These are phyloP conservation scores for Hofmannophila pseudospretella DNA, from an alignment of 2,888 invertebrate species.

Conservation along the genomic window DNA sequence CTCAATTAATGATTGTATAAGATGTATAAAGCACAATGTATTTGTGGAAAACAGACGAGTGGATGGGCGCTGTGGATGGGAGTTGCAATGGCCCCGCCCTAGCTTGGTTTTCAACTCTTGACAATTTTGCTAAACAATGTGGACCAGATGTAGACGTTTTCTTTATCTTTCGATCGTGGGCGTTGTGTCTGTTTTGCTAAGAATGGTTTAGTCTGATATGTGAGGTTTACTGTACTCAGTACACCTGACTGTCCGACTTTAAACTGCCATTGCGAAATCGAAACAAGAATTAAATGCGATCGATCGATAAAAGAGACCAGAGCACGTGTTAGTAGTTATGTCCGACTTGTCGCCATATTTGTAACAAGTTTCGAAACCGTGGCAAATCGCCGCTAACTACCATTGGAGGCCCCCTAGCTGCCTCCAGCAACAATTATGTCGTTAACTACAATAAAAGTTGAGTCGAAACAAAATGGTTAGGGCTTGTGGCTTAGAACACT, in stretches of 20 bases:
- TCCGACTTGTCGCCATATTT: slow-evolving; percentile 33
- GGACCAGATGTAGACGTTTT: no score
- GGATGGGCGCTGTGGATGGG: no score
- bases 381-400: slow-evolving; percentile 34
- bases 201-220: no score
- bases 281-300: slow-evolving; percentile 14
- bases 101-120: no score
- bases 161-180: no score
- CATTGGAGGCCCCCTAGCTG: slow-evolving; percentile 44
- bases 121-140: no score
- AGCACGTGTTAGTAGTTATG: slow-evolving; percentile 16
- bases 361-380: slow-evolving; percentile 47
- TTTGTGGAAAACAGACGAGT: no score
- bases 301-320: slow-evolving; percentile 11
- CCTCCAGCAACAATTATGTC: slow-evolving; percentile 39
- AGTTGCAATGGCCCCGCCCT: no score
- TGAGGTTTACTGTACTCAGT: no score
- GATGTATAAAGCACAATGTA: no score
- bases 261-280: slow-evolving; percentile 8
- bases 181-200: no score
- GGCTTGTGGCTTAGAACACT: slow-evolving; percentile 1
- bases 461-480: slow-evolving; percentile 2
- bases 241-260: background rate
- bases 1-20: no score
- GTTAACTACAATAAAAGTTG: slow-evolving; percentile 25